Conservation (phyloP, 2,797 vertebrate genomes). For the Tragelaphus oryx region DNA sequence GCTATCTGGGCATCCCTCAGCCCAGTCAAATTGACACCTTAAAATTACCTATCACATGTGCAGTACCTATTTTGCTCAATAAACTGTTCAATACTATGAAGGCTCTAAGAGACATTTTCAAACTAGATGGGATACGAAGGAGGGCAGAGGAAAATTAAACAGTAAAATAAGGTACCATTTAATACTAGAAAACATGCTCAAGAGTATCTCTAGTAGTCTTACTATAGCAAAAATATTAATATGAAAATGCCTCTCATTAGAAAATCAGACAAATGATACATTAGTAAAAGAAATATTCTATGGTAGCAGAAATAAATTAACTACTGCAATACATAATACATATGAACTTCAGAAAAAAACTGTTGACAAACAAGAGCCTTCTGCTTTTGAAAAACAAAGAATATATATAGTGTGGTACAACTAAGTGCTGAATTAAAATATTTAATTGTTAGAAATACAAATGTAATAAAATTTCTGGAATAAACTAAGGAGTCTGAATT, state of each 20-base stretch:
- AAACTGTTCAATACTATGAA: not conserved
- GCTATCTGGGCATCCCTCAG: not conserved
- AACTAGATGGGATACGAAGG: not conserved
- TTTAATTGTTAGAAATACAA: not conserved
- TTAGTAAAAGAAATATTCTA: constrained; percentile 1
- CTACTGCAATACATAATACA: not conserved
- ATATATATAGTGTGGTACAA: not conserved
- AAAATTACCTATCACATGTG: not conserved
- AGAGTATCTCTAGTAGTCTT: not conserved
- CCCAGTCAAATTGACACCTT: not conserved
- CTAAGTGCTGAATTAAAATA: not conserved
- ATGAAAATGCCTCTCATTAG: not conserved
- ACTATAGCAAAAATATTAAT: not conserved
- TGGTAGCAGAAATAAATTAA: not conserved
- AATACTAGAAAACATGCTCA: not conserved
- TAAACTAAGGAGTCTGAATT: not conserved
- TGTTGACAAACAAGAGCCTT: not conserved
- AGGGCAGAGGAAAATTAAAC: not conserved
- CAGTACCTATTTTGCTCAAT: not conserved
- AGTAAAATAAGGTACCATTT: not conserved
- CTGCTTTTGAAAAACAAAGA: not conserved
- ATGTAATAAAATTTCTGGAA: not conserved
- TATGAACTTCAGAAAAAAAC: not conserved
- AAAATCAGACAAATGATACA: not conserved
- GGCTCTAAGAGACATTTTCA: not conserved